These are phyloP conservation scores for Polia nebulosa DNA, from an alignment of 2,888 invertebrate genomes.

Conservation along the genomic window DNA sequence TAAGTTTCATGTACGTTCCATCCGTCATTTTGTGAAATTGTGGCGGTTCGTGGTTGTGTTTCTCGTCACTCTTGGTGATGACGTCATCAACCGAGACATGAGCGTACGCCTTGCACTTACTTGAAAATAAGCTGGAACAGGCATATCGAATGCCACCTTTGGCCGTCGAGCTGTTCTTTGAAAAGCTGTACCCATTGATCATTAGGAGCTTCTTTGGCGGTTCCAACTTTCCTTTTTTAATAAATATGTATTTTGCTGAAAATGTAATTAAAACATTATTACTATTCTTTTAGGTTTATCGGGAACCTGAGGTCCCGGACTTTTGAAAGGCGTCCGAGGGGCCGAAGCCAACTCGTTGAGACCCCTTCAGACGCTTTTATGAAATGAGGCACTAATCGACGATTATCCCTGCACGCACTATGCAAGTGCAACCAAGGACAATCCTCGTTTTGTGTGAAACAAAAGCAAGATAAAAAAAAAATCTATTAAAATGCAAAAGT, in stretches of 20 bases:
- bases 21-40: slow-evolving; percentile 21
- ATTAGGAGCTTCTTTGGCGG: slow-evolving; percentile 62
- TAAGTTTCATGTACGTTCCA: slow-evolving; percentile 41
- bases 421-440: too few relatives aligned
- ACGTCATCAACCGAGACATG: slow-evolving; percentile 35
- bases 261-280: slow-evolving; percentile 11
- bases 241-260: slow-evolving; percentile 64
- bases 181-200: slow-evolving; percentile 67
- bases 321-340: too few relatives aligned
- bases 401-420: too few relatives aligned
- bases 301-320: too few relatives aligned
- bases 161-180: slow-evolving; percentile 58
- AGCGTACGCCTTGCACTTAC: slow-evolving; percentile 53
- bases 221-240: slow-evolving; percentile 56
- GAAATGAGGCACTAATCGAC: too few relatives aligned
- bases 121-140: slow-evolving; percentile 65
- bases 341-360: too few relatives aligned
- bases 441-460: too few relatives aligned
- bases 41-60: slow-evolving; percentile 47
- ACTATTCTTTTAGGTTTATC: too few relatives aligned
- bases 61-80: slow-evolving; percentile 24
- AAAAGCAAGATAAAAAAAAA: too few relatives aligned
- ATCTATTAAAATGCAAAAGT: not conserved
- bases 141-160: slow-evolving; percentile 66
- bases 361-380: too few relatives aligned